Percentiles rank a stretch among this genome's conserved stretches.
Conservation (phyloP, 2,888 invertebrate species). For the Molorchus minor region DNA sequence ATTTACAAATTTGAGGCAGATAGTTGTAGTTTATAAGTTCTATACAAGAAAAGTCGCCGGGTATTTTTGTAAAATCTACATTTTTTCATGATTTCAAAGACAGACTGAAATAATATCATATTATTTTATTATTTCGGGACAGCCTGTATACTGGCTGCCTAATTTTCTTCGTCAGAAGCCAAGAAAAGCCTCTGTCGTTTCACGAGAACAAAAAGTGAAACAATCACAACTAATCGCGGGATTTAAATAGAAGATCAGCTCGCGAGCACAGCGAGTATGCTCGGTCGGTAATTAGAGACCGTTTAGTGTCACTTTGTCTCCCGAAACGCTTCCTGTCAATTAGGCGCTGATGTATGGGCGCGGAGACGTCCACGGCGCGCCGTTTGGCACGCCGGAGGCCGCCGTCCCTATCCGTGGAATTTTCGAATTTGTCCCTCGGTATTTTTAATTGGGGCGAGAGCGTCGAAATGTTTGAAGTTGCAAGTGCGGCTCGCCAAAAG, state of each 20-base stretch:
- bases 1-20: too few relatives aligned
- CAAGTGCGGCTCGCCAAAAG: slow-evolving; percentile 3
- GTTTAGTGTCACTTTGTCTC: slow-evolving; percentile 65
- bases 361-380: slow-evolving; percentile 48
- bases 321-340: slow-evolving; percentile 61
- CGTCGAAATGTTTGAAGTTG: slow-evolving; percentile 14
- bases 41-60: too few relatives aligned
- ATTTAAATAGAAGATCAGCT: slow-evolving; percentile 61
- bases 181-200: slow-evolving; percentile 26
- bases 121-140: too few relatives aligned
- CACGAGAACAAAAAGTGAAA: slow-evolving; percentile 37
- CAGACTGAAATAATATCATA: too few relatives aligned
- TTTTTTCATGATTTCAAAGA: too few relatives aligned
- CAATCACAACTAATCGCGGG: slow-evolving; percentile 58
- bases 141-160: too few relatives aligned
- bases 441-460: slow-evolving; percentile 32
- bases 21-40: too few relatives aligned
- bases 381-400: slow-evolving; percentile 38
- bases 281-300: slow-evolving; percentile 63
- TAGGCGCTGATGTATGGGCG: slow-evolving; percentile 63
- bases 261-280: too few relatives aligned
- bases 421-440: slow-evolving; percentile 56
- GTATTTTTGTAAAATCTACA: too few relatives aligned
- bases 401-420: slow-evolving; percentile 46
- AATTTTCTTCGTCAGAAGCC: slow-evolving; percentile 25